Evolutionary conservation across 2,113 vertebrate species (phyloP), one percentile per base, ranked within the genome.

Genomic region (Argyrosomus japonicus): DNA sequence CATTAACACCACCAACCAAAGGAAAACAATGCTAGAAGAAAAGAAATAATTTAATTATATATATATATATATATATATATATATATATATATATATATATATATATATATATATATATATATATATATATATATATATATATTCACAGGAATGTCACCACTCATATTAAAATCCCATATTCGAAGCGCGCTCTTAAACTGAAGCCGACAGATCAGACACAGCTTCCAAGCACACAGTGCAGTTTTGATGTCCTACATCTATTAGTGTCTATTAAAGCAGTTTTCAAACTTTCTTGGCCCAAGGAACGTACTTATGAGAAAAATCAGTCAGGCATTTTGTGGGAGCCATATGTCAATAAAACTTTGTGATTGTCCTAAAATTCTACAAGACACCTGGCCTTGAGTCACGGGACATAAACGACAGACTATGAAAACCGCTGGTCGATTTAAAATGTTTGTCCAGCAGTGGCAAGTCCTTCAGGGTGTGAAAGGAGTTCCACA

Each of bases 391-490:
- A 85, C 60, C 27, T 47, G 80, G 65, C 64, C 75, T 85, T 81
- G 62, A 81, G 62, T 85, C 77, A 79, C 58, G 70, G 75, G 58
- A 51, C 48, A 79, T 85, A 79, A 85, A 84, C 64, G 64, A 57
- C 64, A 40, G 54, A 36, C 79, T 48, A 64, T 89, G 68, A 87
- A 87, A 85, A 69, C 43, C 5, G 3, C 56, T 69, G 56, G 65
- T 63, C 21, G 27, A 70, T 83, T 81, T 81, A 64, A 91, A 83
- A 80, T 83, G 67, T 91, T 91, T 87, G 77, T 85, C 70, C 79
- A 73, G 61, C 25, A 63, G 68, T 63, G 68, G 23, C 32, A 86
- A 53, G 62, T 32, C 48, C 57, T 68, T 71, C 64, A 67, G 40
- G 29, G 51, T 62, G 68, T 15, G 13, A 50, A 19, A 48, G 21